Conservation (phyloP, 2,113 vertebrate species). For the Epinephelus cyanopodus region DNA sequence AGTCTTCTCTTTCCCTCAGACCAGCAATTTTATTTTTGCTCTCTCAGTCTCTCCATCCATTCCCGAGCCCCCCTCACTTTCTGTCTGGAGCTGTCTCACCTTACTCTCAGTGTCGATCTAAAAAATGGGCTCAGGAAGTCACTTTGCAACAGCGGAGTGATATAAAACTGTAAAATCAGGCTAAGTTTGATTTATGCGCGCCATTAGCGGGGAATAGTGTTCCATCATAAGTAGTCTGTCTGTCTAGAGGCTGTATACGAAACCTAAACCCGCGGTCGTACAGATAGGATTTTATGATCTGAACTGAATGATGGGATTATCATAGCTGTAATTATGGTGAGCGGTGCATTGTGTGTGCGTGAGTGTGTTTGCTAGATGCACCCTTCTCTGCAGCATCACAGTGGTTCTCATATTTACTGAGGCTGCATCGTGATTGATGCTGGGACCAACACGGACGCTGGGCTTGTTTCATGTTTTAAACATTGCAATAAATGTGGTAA, state of each 20-base stretch:
- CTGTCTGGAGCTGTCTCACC: constrained; percentile 56
- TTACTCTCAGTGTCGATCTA: constrained; percentile 52
- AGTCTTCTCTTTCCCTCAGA: constrained; percentile 24
- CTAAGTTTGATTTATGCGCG: constrained; percentile 75
- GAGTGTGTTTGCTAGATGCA: constrained; percentile 24
- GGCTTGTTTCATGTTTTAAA: constrained; percentile 34
- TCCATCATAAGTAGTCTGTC: constrained; percentile 74
- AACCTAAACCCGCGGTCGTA: constrained; percentile 65
- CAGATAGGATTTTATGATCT: constrained; percentile 73
- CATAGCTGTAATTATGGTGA: constrained; percentile 70
- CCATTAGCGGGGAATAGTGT: constrained; percentile 78
- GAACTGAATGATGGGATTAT: constrained; percentile 68
- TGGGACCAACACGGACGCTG: background rate
- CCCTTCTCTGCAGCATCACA: constrained; percentile 31
- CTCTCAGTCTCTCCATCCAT: constrained; percentile 18
- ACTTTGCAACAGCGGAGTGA: constrained; percentile 65
- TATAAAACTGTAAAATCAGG: constrained; percentile 74
- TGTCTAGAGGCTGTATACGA: constrained; percentile 64
- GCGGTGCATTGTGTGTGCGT: constrained; percentile 30
- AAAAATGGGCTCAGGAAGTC: constrained; percentile 72
- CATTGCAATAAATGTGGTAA: background rate
- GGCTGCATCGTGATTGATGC: constrained; percentile 35
- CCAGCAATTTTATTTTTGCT: constrained; percentile 48
- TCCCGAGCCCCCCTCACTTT: background rate
- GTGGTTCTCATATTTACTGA: constrained; percentile 46